Conservation (phyloP, 2,113 vertebrate genomes). For the Chionomys nivalis region DNA sequence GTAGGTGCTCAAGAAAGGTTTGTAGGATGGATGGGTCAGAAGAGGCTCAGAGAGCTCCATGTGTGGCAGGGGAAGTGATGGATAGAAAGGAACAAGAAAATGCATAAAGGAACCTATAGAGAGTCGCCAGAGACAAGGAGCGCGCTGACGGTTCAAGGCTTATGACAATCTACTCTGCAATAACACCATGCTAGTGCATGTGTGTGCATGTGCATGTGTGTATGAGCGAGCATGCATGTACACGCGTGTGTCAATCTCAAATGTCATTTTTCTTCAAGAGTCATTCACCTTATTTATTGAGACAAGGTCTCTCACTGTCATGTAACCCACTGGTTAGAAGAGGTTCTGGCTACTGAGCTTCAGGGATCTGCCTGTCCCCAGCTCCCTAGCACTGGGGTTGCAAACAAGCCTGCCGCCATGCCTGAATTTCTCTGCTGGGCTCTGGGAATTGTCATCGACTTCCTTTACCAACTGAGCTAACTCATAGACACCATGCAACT, state of each 20-base stretch:
- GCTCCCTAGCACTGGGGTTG: neutral
- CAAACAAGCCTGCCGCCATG: neutral
- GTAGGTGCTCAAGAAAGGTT: fast-evolving
- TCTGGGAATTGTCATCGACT: neutral
- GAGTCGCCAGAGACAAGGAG: neutral
- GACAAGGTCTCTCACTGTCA: neutral
- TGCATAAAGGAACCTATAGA: neutral
- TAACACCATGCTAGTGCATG: no score
- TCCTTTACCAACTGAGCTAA: neutral
- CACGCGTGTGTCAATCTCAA: neutral
- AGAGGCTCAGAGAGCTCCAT: fast-evolving
- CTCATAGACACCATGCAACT: fast-evolving
- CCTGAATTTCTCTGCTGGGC: neutral
- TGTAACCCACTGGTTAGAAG: neutral
- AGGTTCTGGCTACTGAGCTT: neutral
- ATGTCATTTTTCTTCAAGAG: no score
- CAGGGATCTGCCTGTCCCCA: neutral
- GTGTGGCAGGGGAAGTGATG: neutral
- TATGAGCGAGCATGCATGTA: no score
- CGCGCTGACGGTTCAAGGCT: neutral
- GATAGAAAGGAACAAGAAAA: fast-evolving
- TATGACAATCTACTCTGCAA: neutral
- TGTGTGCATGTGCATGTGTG: neutral
- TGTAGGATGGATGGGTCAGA: fast-evolving
- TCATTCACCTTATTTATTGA: neutral